Conservation (phyloP, 2,888 invertebrate genomes). For the Biston betularia region DNA sequence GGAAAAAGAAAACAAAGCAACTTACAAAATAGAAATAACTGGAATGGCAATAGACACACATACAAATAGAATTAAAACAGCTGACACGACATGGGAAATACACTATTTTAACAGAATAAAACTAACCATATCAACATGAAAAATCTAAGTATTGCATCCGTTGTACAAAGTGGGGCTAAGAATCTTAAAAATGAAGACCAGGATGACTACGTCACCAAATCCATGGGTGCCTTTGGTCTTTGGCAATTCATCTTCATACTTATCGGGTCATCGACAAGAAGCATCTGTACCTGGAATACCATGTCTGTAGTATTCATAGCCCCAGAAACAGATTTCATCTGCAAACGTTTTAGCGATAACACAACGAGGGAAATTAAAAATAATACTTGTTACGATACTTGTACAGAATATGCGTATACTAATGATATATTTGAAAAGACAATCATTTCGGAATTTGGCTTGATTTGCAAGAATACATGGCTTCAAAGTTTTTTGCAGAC, state of each 20-base stretch:
- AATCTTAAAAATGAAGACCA: conserved; percentile 34
- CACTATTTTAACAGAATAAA: not conserved
- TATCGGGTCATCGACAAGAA: conserved; percentile 49
- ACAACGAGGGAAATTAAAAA: conserved; percentile 45
- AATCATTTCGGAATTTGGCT: conserved; percentile 58
- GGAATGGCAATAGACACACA: too few species aligned
- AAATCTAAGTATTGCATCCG: not conserved
- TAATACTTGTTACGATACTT: conserved; percentile 62
- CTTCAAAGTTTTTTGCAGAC: conserved; percentile 64
- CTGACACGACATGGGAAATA: not conserved
- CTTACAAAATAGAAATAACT: not conserved
- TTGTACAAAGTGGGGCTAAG: conserved; percentile 15
- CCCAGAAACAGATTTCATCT: conserved; percentile 59
- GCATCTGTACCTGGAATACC: conserved; percentile 58
- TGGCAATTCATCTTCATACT: conserved; percentile 58
- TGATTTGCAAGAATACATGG: conserved; percentile 66
- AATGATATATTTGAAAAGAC: conserved; percentile 55
- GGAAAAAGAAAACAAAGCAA: not conserved
- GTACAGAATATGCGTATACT: conserved; percentile 57
- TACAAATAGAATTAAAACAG: not conserved
- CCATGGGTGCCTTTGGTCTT: conserved; percentile 63
- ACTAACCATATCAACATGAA: conserved; percentile 4
- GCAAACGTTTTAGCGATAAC: conserved; percentile 52
- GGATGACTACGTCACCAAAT: conserved; percentile 63
- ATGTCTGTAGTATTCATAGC: conserved; percentile 61